phyloP scores from a whole-genome alignment of 2,797 vertebrate genomes.

The Tokudaia muenninki region DNA sequence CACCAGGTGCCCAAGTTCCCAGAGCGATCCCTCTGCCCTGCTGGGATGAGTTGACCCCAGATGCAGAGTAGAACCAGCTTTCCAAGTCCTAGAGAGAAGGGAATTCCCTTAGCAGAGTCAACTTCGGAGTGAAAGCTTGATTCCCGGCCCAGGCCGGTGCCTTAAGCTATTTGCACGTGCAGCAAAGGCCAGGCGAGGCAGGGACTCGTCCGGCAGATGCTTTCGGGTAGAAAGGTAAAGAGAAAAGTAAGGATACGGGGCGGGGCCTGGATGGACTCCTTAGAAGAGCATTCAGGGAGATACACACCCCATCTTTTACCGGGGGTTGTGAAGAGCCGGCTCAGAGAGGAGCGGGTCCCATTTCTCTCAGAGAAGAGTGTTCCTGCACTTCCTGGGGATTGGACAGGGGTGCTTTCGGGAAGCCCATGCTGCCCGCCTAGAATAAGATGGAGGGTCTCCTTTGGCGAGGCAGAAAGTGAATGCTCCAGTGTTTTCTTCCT shows the following conservation, averaged over 20 bases:
- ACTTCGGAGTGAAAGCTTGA: neutral
- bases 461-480: neutral
- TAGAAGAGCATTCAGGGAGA: neutral
- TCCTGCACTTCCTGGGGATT: neutral
- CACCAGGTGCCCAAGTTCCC: neutral
- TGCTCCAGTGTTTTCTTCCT: constrained; percentile 32
- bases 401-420: neutral
- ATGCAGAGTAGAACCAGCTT: too few relatives aligned
- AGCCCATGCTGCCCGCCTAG: neutral
- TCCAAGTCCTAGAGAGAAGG: neutral
- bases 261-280: neutral
- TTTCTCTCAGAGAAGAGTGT: neutral
- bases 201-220: neutral
- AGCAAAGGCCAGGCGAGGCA: neutral
- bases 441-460: constrained; percentile 41
- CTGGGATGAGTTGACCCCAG: neutral
- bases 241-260: neutral
- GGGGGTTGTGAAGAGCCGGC: neutral
- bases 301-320: neutral
- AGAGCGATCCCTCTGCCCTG: neutral
- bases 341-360: rapidly evolving
- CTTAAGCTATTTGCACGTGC: neutral
- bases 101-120: neutral
- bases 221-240: neutral
- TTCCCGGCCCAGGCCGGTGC: neutral